Percentiles rank a stretch among this genome's conserved stretches.
Evolutionary conservation across 2,888 invertebrate genomes (phyloP).

Genomic region (Pristionchus entomophagus): DNA sequence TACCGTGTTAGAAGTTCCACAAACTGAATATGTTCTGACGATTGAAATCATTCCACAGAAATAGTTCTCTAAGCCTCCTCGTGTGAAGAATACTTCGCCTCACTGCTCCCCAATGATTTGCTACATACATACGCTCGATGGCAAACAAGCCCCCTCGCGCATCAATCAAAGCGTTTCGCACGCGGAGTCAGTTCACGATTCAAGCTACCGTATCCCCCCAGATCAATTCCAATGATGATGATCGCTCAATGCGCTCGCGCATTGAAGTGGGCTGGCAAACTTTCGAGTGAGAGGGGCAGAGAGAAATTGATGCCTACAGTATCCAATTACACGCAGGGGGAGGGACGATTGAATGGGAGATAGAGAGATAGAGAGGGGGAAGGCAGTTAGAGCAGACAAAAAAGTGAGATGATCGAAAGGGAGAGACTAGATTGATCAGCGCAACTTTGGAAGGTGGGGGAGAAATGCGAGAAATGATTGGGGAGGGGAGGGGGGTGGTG

Average conservation of each 20-base stretch:
- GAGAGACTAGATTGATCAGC: constrained; percentile 27
- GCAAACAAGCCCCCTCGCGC: constrained; percentile 7
- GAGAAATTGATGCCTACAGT: constrained; percentile 47
- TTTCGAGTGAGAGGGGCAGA: constrained; percentile 22
- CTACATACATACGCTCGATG: constrained; percentile 40
- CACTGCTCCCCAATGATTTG: not conserved
- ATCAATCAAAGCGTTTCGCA: constrained; percentile 13
- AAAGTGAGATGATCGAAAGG: constrained; percentile 28
- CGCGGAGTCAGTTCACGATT: not conserved
- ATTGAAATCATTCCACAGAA: not conserved
- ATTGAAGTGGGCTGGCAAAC: constrained; percentile 26
- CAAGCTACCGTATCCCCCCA: not conserved
- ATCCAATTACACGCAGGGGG: constrained; percentile 55
- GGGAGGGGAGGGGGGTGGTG: not conserved
- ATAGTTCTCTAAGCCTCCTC: not conserved
- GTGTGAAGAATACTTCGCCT: not conserved
- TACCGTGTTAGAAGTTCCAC: no score
- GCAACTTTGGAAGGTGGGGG: not conserved
- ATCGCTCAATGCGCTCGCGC: not conserved
- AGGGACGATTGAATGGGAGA: constrained; percentile 47
- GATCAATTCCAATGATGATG: not conserved
- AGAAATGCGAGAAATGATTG: constrained; percentile 35
- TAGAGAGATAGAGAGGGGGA: constrained; percentile 33
- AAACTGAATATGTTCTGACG: no score
- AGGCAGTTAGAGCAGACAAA: constrained; percentile 23